Percentiles rank a stretch among this genome's conserved stretches.
These are phyloP conservation scores for Aphelenchoides fujianensis DNA, from an alignment of 1,140 invertebrate species.

Conservation along the genomic window DNA sequence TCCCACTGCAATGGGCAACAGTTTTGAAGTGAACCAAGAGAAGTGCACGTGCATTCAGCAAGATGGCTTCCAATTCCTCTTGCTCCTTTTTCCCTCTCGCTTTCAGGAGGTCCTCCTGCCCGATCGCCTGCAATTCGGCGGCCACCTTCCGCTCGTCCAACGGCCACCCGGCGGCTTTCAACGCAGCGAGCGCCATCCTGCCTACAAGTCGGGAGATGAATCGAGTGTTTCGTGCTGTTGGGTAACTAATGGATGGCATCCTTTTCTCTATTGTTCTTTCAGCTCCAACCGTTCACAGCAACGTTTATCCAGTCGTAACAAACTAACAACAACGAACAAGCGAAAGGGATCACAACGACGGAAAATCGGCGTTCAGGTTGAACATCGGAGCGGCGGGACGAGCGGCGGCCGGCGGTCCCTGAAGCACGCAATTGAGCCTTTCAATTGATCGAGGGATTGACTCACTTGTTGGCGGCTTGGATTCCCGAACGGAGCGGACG, in stretches of 20 bases:
- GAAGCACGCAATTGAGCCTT: background rate
- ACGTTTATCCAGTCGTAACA: no score
- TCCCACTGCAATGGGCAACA: constrained; percentile 37
- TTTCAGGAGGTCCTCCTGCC: constrained; percentile 1
- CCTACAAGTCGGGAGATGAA: no score
- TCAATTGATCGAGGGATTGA: background rate
- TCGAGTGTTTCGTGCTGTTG: no score
- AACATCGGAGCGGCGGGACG: background rate
- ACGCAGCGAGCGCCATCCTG: constrained; percentile 5
- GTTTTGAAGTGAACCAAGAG: constrained; percentile 10
- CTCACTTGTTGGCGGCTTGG: background rate
- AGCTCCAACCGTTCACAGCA: no score
- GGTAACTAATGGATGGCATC: background rate
- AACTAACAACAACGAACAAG: constrained; percentile 3
- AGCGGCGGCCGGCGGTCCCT: background rate
- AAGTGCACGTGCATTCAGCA: constrained; percentile 11
- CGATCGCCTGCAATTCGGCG: background rate
- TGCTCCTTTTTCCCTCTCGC: constrained; percentile 9
- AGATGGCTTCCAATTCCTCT: background rate
- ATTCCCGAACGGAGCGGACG: background rate
- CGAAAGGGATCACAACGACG: constrained; percentile 11
- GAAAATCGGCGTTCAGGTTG: background rate
- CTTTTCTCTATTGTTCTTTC: no score
- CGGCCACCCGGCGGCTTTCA: constrained; percentile 20
- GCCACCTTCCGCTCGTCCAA: constrained; percentile 15